phyloP scores from a whole-genome alignment of 2,888 invertebrate species.

The Yponomeuta evonymella region DNA sequence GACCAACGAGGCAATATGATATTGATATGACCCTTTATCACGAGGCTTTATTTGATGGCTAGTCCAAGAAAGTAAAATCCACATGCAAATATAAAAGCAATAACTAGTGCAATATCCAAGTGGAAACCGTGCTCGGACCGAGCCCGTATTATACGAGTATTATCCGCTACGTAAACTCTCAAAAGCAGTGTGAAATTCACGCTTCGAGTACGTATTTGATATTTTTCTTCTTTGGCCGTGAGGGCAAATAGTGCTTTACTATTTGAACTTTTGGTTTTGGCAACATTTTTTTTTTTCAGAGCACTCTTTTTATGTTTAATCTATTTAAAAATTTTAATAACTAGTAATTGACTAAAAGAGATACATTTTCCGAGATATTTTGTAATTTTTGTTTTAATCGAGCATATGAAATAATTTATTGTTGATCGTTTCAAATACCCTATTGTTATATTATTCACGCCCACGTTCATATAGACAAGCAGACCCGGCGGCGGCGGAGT shows the following conservation, averaged over 20 bases:
- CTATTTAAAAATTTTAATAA: too few species aligned
- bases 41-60: neutral
- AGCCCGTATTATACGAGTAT: slow-evolving; percentile 1
- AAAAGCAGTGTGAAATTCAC: neutral
- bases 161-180: neutral
- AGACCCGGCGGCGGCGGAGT: too few species aligned
- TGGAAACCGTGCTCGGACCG: neutral
- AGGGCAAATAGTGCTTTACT: neutral
- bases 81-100: neutral
- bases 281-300: neutral
- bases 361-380: too few species aligned
- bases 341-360: too few species aligned
- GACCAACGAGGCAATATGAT: too few species aligned
- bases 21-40: too few species aligned
- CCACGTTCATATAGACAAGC: too few species aligned
- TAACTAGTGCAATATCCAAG: neutral
- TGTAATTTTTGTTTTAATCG: too few species aligned
- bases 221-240: neutral
- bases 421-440: too few species aligned
- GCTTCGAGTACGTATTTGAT: neutral
- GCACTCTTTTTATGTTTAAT: too few species aligned
- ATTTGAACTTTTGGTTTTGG: neutral
- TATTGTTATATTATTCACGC: too few species aligned
- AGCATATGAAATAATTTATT: too few species aligned
- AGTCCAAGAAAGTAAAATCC: neutral